Evolutionary conservation across 1,140 invertebrate genomes (phyloP).

Genomic region (Anthonomus grandis): DNA sequence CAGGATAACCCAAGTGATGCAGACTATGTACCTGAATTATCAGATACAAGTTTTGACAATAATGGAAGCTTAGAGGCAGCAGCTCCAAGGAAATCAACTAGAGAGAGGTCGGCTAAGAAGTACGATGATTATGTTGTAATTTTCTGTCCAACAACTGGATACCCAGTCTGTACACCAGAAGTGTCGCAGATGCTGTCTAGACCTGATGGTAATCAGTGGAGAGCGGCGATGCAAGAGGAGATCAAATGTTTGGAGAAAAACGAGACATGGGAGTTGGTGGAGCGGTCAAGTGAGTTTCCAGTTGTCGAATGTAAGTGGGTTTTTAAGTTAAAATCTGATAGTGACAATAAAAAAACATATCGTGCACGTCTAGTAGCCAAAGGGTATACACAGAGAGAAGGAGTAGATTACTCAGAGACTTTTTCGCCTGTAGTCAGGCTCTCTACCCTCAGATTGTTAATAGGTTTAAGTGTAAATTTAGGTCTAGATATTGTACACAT

Average conservation of each 20-base stretch:
- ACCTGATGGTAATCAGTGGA: constrained; percentile 37
- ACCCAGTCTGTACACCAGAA: too few species aligned
- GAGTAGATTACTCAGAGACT: constrained; percentile 24
- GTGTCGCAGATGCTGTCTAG: constrained; percentile 34
- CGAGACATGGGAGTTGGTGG: constrained; percentile 42
- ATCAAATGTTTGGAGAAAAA: constrained; percentile 40
- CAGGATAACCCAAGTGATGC: background rate
- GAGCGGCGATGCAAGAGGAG: constrained; percentile 37
- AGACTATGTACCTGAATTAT: too few species aligned
- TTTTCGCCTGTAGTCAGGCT: constrained; percentile 33
- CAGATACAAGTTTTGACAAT: too few species aligned
- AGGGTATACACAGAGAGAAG: too few species aligned
- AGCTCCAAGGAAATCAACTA: constrained; percentile 16
- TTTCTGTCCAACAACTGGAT: background rate
- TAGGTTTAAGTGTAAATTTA: constrained; percentile 35
- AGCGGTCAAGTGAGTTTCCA: constrained; percentile 36
- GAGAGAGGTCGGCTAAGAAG: constrained; percentile 20
- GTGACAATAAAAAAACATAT: constrained; percentile 27
- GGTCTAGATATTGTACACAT: constrained; percentile 36
- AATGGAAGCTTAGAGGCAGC: too few species aligned
- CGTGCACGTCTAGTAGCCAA: too few species aligned
- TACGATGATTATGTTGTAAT: constrained; percentile 28
- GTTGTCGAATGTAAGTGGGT: constrained; percentile 46
- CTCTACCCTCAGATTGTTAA: constrained; percentile 32
- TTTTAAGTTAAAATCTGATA: constrained; percentile 39